These are phyloP conservation scores for Bubo blakistoni DNA, from an alignment of 2,113 vertebrate genomes.

Conservation along the genomic window DNA sequence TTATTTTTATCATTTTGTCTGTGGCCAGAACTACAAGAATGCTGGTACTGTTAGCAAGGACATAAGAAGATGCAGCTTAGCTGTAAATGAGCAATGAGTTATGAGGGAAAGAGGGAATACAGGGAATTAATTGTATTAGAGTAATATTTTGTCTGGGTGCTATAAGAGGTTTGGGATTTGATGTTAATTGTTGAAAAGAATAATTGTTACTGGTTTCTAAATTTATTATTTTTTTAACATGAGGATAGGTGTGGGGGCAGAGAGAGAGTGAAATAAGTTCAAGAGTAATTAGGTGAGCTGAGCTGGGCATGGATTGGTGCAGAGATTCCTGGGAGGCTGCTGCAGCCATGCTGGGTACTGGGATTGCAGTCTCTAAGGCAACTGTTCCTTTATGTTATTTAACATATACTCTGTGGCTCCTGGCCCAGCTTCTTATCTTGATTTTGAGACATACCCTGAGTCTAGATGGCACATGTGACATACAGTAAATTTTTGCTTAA, in stretches of 20 bases:
- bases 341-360: neutral
- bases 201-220: neutral
- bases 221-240: neutral
- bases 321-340: neutral
- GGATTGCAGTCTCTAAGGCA: neutral
- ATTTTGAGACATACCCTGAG: neutral
- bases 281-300: neutral
- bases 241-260: neutral
- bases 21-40: neutral
- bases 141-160: neutral
- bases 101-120: neutral
- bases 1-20: neutral
- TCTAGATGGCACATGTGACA: neutral
- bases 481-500: neutral
- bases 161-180: neutral
- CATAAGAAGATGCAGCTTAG: neutral
- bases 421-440: neutral
- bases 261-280: neutral
- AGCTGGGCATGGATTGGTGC: neutral
- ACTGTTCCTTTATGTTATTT: neutral
- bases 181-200: neutral
- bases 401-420: neutral
- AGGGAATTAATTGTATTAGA: neutral
- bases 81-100: neutral
- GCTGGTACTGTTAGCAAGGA: neutral